These are phyloP conservation scores for Thryonomys swinderianus DNA, from an alignment of 2,113 vertebrate species.

Conservation along the genomic window DNA sequence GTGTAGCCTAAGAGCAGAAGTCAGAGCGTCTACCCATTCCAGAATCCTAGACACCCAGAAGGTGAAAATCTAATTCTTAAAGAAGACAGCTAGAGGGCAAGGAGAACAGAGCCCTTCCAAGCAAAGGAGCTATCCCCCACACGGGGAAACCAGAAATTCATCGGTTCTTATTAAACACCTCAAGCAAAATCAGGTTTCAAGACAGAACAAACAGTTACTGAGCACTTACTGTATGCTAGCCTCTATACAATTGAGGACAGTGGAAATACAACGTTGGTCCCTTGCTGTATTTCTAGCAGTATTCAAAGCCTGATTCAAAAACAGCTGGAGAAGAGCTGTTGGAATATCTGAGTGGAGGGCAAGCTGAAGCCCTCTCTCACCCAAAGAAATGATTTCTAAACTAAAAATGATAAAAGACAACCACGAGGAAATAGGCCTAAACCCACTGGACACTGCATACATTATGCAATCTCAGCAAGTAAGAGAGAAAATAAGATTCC, in stretches of 20 bases:
- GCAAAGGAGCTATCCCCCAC: not conserved
- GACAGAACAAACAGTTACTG: not conserved
- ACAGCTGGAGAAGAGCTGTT: not conserved
- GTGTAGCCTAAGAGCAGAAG: not conserved
- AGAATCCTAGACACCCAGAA: not conserved
- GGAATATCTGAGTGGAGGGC: not conserved
- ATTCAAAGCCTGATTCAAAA: not conserved
- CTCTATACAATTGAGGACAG: not conserved
- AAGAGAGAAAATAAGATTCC: not conserved
- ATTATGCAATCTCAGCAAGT: not conserved
- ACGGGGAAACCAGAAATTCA: not conserved
- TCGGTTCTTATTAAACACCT: not conserved
- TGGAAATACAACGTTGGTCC: not conserved
- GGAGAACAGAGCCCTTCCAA: not conserved
- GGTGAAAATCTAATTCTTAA: not conserved
- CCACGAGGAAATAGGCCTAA: not conserved
- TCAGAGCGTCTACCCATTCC: not conserved
- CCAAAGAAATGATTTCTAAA: not conserved
- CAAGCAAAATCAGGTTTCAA: not conserved
- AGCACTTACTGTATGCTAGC: not conserved
- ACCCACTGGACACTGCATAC: not conserved
- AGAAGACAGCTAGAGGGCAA: not conserved
- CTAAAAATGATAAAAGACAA: constrained; percentile 16
- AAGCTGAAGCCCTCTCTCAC: not conserved
- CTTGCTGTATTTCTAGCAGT: not conserved